A percentile compares a stretch with the other conserved stretches of the same genome.
Evolutionary conservation across 2,888 invertebrate genomes (phyloP).

Genomic region (Stramonita haemastoma): DNA sequence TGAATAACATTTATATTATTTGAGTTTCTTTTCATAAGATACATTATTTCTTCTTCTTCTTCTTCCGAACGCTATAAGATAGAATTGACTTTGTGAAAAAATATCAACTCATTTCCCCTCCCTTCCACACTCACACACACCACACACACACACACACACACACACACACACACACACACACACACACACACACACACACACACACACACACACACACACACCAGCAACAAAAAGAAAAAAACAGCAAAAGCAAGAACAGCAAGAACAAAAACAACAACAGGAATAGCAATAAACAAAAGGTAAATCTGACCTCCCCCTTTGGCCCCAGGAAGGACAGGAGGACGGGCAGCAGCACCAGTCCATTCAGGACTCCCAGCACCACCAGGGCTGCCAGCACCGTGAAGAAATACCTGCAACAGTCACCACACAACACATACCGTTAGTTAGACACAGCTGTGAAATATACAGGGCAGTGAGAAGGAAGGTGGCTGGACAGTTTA

Average conservation of each 20-base stretch:
- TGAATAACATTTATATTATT: too few species aligned
- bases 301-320: constrained; percentile 85
- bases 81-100: too few species aligned
- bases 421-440: background rate
- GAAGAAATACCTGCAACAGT: constrained; percentile 87
- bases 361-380: constrained; percentile 89
- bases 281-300: background rate
- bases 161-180: constrained; percentile 1
- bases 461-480: background rate
- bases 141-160: background rate
- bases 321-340: constrained; percentile 93
- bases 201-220: background rate
- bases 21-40: too few species aligned
- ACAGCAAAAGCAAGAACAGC: background rate
- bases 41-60: too few species aligned
- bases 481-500: too few species aligned
- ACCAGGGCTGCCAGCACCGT: constrained; percentile 89
- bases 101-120: too few species aligned
- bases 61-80: too few species aligned
- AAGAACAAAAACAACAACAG: background rate
- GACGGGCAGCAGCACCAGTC: constrained; percentile 95
- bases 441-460: background rate
- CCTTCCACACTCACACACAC: too few species aligned
- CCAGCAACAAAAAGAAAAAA: too few species aligned
- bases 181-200: background rate